Evolutionary conservation across 2,888 invertebrate genomes (phyloP).

Genomic region (Tenthredo amoena): DNA sequence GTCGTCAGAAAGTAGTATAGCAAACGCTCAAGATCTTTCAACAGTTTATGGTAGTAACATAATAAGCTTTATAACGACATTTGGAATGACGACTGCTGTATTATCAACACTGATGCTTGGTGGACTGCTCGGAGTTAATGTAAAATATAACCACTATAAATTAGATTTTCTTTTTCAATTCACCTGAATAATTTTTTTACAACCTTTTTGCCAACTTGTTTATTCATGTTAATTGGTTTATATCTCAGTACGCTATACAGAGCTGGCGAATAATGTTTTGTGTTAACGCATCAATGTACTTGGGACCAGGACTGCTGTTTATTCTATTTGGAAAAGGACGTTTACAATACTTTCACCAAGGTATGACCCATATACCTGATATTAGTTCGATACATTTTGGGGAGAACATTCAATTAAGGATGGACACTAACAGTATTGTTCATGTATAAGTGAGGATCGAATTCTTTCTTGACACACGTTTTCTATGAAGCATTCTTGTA

Average conservation of each 20-base stretch:
- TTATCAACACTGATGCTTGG: constrained; percentile 30
- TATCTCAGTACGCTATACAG: constrained; percentile 20
- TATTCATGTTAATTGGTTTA: not conserved
- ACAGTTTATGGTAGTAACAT: constrained; percentile 39
- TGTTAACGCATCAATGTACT: constrained; percentile 20
- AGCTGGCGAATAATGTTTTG: constrained; percentile 38
- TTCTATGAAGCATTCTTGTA: not conserved
- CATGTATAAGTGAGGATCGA: not conserved
- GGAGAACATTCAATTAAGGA: constrained; percentile 14
- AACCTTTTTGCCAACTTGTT: not conserved
- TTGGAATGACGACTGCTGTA: constrained; percentile 21
- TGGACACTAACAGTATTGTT: constrained; percentile 19
- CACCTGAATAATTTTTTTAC: not conserved
- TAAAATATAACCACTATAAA: not conserved
- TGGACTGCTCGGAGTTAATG: constrained; percentile 23
- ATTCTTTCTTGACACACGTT: not conserved
- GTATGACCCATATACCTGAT: constrained; percentile 25
- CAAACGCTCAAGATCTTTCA: constrained; percentile 40
- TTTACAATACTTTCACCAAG: constrained; percentile 36
- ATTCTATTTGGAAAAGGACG: constrained; percentile 32
- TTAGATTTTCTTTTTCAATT: not conserved
- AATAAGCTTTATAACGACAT: constrained; percentile 30
- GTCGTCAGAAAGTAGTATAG: constrained; percentile 34
- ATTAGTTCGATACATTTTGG: constrained; percentile 26
- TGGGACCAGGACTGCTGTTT: constrained; percentile 37